phyloP scores from a whole-genome alignment of 2,113 vertebrate species.

The Atrichornis clamosus region DNA sequence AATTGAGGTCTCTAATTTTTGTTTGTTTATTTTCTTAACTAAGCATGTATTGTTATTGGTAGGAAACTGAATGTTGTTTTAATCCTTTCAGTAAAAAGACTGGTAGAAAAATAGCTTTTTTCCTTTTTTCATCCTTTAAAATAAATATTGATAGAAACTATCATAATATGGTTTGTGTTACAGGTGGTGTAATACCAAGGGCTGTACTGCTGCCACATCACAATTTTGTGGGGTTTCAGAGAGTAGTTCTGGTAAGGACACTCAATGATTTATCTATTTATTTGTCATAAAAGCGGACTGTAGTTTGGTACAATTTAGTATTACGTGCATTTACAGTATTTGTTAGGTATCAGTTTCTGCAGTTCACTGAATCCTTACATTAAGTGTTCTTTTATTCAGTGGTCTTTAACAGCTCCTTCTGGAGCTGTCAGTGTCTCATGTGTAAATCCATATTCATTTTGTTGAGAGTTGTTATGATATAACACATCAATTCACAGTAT shows the following conservation, averaged over 20 bases:
- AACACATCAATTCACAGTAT: neutral
- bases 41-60: neutral
- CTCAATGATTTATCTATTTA: conserved; percentile 65
- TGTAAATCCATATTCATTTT: neutral
- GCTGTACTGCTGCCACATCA: conserved; percentile 66
- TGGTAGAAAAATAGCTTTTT: conserved; percentile 34
- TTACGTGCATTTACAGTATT: neutral
- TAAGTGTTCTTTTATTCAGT: neutral
- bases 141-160: conserved; percentile 53
- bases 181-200: conserved; percentile 68
- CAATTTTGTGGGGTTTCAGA: conserved; percentile 71
- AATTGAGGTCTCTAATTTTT: neutral
- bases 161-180: conserved; percentile 66
- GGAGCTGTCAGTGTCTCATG: neutral
- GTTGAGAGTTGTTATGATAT: neutral
- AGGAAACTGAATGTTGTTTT: neutral
- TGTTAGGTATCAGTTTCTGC: neutral
- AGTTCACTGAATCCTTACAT: neutral
- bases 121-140: conserved; percentile 46
- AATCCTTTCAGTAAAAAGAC: conserved; percentile 7
- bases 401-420: conserved; percentile 34
- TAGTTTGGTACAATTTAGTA: neutral
- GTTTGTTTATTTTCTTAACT: neutral
- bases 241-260: conserved; percentile 69
- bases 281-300: conserved; percentile 22